Conservation (phyloP, 2,113 vertebrate genomes). For the Orientallactaga bullata region DNA sequence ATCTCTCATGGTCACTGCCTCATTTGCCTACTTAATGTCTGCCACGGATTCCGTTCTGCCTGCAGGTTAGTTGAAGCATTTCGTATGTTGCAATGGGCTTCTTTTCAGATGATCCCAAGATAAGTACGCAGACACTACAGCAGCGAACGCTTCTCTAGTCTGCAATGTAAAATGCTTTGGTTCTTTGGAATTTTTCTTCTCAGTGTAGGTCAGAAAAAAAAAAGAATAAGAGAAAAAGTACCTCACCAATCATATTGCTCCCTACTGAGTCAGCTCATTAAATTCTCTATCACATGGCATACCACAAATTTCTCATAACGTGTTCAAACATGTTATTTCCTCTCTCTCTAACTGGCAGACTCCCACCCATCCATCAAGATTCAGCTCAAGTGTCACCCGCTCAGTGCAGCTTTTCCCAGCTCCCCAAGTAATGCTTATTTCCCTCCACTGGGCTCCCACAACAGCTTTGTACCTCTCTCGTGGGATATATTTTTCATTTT, state of each 20-base stretch:
- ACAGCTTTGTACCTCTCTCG: conserved; percentile 6
- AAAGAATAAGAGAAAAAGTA: conserved; percentile 35
- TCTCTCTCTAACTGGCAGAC: conserved; percentile 48
- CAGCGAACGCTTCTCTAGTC: neutral
- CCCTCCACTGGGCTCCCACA: neutral
- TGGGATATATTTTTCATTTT: conserved; percentile 74
- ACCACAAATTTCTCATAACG: conserved; percentile 67
- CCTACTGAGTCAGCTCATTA: conserved; percentile 65
- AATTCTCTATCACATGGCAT: conserved; percentile 42
- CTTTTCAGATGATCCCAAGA: neutral
- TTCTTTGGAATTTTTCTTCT: conserved; percentile 43
- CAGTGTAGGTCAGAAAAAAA: neutral
- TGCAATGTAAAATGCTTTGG: neutral
- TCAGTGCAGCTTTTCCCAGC: conserved; percentile 45
- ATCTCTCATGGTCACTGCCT: neutral
- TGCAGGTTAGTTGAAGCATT: neutral
- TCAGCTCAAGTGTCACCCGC: conserved; percentile 72
- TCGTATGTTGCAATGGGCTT: neutral
- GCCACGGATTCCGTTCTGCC: neutral
- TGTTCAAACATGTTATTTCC: conserved; percentile 70
- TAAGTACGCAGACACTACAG: neutral
- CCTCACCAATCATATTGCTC: conserved; percentile 61
- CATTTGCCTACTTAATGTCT: neutral
- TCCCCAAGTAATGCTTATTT: conserved; percentile 34
- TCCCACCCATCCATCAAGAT: conserved; percentile 73